Percentiles rank a stretch among this genome's conserved stretches.
These are phyloP conservation scores for Callithrix jacchus DNA, from an alignment of 2,113 vertebrate species.

Conservation along the genomic window DNA sequence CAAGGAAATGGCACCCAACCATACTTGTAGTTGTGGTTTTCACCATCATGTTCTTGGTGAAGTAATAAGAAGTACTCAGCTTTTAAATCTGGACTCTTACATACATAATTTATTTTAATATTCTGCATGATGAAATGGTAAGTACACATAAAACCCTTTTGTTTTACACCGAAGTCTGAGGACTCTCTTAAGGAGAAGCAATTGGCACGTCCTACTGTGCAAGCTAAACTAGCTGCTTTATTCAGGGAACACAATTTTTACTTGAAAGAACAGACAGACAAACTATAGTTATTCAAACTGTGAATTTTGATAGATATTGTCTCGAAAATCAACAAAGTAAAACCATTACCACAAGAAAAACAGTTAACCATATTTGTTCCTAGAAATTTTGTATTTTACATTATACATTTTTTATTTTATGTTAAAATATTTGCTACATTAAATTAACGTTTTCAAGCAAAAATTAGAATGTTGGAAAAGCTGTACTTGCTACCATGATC, in stretches of 20 bases:
- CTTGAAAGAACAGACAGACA: background rate
- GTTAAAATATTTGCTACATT: background rate
- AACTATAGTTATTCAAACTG: background rate
- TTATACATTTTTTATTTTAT: no score
- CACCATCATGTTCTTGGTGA: background rate
- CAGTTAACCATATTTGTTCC: background rate
- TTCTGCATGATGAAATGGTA: background rate
- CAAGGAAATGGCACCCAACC: background rate
- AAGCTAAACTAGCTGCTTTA: background rate
- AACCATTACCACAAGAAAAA: background rate
- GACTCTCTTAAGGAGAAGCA: background rate
- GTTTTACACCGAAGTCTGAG: background rate
- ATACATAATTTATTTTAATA: background rate
- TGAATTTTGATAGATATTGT: background rate
- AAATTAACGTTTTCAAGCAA: background rate
- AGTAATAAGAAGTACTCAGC: background rate
- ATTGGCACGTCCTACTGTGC: background rate
- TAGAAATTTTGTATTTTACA: no score
- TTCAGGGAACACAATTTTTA: background rate
- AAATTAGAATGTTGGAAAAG: background rate
- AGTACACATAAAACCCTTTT: background rate
- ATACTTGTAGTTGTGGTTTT: background rate
- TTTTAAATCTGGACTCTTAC: background rate
- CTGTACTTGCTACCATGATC: background rate
- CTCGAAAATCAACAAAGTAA: constrained; percentile 11